Percentiles rank a stretch among this genome's conserved stretches.
These are phyloP conservation scores for Drosophila hamatofila DNA, from an alignment of 2,888 invertebrate genomes.

Conservation along the genomic window DNA sequence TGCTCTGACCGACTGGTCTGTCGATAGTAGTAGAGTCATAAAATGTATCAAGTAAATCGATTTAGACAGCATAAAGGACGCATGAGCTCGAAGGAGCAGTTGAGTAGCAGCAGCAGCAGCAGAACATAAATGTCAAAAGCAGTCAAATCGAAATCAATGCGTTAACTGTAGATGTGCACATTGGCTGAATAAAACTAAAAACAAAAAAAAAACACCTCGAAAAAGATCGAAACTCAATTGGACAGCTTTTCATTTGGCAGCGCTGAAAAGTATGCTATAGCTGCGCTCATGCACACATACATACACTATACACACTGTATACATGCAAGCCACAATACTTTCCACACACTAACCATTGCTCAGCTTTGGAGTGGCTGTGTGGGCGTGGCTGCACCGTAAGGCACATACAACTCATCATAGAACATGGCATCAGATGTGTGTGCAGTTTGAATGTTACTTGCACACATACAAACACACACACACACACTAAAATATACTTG, in stretches of 20 bases:
- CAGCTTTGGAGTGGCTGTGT: constrained; percentile 9
- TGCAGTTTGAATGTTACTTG: constrained; percentile 18
- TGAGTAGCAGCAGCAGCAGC: constrained; percentile 15
- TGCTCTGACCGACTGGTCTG: constrained; percentile 22
- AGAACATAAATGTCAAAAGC: constrained; percentile 77
- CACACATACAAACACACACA: background rate
- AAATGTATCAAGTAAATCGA: constrained; percentile 70
- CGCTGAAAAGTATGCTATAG: constrained; percentile 58
- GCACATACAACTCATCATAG: constrained; percentile 34
- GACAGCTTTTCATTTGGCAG: constrained; percentile 27
- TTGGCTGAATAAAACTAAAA: constrained; percentile 29
- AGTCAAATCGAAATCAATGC: constrained; percentile 68
- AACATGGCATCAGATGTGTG: constrained; percentile 34
- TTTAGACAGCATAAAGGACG: constrained; percentile 48
- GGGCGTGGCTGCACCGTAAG: constrained; percentile 21
- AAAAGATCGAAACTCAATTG: constrained; percentile 34
- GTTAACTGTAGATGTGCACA: constrained; percentile 14
- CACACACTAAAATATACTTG: background rate
- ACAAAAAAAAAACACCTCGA: constrained; percentile 13
- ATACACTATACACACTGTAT: background rate
- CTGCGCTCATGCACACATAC: background rate
- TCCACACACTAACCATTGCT: constrained; percentile 24
- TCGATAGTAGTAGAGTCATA: constrained; percentile 71
- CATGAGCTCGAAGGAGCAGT: constrained; percentile 15
- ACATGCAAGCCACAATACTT: constrained; percentile 10